Percentiles rank a stretch among this genome's conserved stretches.
phyloP scores from a whole-genome alignment of 2,797 vertebrate species.

The Pseudochirops cupreus region DNA sequence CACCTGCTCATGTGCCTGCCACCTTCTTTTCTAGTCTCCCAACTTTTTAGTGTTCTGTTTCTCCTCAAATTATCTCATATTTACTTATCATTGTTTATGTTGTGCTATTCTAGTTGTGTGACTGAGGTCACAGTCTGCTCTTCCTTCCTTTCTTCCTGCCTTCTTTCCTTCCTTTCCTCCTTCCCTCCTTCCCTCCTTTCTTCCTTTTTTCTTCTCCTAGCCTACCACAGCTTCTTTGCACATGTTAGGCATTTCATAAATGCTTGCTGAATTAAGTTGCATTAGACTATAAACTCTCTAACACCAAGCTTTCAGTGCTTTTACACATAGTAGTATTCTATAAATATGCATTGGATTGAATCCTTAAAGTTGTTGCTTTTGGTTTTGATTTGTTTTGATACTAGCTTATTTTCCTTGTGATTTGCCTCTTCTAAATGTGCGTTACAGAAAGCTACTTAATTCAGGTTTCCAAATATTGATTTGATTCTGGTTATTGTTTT shows the following conservation, averaged over 20 bases:
- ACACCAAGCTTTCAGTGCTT: background rate
- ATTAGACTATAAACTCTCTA: background rate
- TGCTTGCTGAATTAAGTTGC: background rate
- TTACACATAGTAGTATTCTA: background rate
- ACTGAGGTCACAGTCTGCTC: background rate
- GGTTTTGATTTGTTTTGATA: background rate
- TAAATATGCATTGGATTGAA: background rate
- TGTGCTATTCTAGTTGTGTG: background rate
- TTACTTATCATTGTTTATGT: background rate
- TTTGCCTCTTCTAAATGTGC: background rate
- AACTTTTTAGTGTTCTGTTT: background rate
- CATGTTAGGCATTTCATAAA: background rate
- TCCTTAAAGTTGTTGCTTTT: background rate
- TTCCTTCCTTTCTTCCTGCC: too few relatives aligned
- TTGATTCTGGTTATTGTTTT: background rate
- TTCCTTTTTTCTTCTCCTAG: background rate
- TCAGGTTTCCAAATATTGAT: background rate
- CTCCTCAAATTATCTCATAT: background rate
- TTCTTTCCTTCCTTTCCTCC: too few relatives aligned
- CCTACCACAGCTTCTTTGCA: background rate
- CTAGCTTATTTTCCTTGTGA: background rate
- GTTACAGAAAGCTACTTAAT: background rate
- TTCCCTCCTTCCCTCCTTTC: too few relatives aligned
- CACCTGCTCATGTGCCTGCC: background rate
- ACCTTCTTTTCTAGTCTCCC: background rate